These are phyloP conservation scores for Agrotis clavis DNA, from an alignment of 2,888 invertebrate species.

Conservation along the genomic window DNA sequence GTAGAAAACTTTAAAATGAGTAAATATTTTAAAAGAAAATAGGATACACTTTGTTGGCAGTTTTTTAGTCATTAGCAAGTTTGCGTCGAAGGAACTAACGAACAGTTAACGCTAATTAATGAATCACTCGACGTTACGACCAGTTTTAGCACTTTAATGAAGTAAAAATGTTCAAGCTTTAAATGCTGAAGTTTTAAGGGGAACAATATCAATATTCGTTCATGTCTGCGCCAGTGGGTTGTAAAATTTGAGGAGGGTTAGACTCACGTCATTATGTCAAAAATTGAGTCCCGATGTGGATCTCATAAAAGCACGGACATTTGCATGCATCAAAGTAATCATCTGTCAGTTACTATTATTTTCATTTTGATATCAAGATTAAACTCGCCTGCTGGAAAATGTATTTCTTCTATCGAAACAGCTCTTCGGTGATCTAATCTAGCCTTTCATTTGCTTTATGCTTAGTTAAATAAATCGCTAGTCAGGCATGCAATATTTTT, in stretches of 20 bases:
- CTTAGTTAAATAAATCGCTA: conserved; percentile 19
- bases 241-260: conserved; percentile 80
- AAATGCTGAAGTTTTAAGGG: conserved; percentile 31
- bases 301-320: conserved; percentile 65
- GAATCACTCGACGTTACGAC: conserved; percentile 35
- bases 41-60: conserved; percentile 16
- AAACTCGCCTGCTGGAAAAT: conserved; percentile 15
- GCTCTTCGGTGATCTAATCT: conserved; percentile 4
- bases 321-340: conserved; percentile 52
- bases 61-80: conserved; percentile 56
- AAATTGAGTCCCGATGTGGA: conserved; percentile 67
- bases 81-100: conserved; percentile 43
- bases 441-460: neutral
- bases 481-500: conserved; percentile 1
- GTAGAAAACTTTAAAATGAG: conserved; percentile 22
- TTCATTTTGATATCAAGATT: conserved; percentile 18
- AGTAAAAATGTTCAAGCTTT: conserved; percentile 40
- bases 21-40: conserved; percentile 33
- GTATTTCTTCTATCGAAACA: neutral
- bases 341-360: conserved; percentile 41
- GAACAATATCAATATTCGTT: conserved; percentile 68
- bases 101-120: conserved; percentile 51
- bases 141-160: conserved; percentile 42
- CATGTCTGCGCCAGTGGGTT: conserved; percentile 69
- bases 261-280: conserved; percentile 75